Base-by-base conservation (phyloP, 2,113 vertebrate species). In the Rhagologus leucostigma region DNA sequence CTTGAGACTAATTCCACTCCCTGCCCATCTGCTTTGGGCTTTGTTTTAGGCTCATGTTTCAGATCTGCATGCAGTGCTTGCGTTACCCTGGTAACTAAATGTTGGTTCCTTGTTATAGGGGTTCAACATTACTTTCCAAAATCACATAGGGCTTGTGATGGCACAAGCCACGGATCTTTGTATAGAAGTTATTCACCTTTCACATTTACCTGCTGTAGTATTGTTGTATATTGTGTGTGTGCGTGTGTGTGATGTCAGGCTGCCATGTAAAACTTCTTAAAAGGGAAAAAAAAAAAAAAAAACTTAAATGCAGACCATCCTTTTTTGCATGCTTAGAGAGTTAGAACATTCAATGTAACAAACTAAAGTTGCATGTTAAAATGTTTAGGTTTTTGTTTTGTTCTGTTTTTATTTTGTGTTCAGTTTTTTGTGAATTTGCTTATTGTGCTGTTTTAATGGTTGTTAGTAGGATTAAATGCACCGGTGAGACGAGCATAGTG, bases 281-380 rank as follows among this genome's bases (percentile, higher is more conserved):
- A 96, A 88, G 59, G 46, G 87, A 55, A 94, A 95, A 97, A 97
- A 95, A 97, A 95, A 94, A 59, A 42, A 23, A 76, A 32, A 7
- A 69, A 19, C 96, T 98, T 97, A 97, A 98, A 98, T 96, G 96
- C 98, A 98, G 98, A 98, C 98, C 97, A 98, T 98, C 98, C 97
- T 98, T 98, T 98, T 98, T 98, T 99, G 98, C 98, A 99, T 99
- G 98, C 98, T 96, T 98, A 98, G 98, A 97, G 90, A 89, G 97
- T 95, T 98, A 99, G 98, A 98, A 97, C 96, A 97, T 98, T 98
- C 97, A 97, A 56, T 98, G 98, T 98, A 98, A 98, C 97, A 97
- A 98, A 98, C 97, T 98, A 97, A 98, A 98, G 98, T 98, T 98
- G 98, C 99, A 99, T 99, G 99, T 98, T 97, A 89, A 95, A 97